Conservation (phyloP, 1,140 invertebrate genomes). For the Euglossa dilemma region DNA sequence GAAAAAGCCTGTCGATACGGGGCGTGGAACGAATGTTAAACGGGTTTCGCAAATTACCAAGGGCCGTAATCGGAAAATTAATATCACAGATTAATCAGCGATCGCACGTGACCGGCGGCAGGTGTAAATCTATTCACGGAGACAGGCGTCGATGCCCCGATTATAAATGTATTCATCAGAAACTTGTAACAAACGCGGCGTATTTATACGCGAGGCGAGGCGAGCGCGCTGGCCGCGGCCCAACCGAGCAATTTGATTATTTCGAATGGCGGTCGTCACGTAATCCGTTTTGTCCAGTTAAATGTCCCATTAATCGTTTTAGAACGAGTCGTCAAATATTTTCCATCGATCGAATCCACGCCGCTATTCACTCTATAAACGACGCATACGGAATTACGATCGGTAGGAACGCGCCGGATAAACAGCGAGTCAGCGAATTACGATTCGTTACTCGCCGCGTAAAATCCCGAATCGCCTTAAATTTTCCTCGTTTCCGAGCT, state of each 20-base stretch:
- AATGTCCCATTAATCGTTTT: constrained; percentile 67
- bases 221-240: constrained; percentile 40
- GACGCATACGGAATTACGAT: constrained; percentile 43
- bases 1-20: constrained; percentile 16
- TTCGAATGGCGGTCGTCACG: constrained; percentile 59
- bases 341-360: constrained; percentile 44
- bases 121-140: constrained; percentile 58
- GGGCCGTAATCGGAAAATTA: constrained; percentile 38
- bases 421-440: background rate
- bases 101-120: constrained; percentile 24
- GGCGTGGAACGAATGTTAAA: constrained; percentile 16
- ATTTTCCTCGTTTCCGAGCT: background rate
- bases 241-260: constrained; percentile 65
- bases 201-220: constrained; percentile 50
- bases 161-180: constrained; percentile 56
- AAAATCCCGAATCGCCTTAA: background rate
- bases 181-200: constrained; percentile 60
- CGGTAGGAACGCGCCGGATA: background rate
- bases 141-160: constrained; percentile 24
- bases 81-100: constrained; percentile 33
- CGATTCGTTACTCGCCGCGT: background rate
- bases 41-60: constrained; percentile 29
- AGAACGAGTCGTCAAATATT: constrained; percentile 66
- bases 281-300: constrained; percentile 66
- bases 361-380: constrained; percentile 47